Conservation (phyloP, 2,113 vertebrate species). For the Ptyas mucosa region DNA sequence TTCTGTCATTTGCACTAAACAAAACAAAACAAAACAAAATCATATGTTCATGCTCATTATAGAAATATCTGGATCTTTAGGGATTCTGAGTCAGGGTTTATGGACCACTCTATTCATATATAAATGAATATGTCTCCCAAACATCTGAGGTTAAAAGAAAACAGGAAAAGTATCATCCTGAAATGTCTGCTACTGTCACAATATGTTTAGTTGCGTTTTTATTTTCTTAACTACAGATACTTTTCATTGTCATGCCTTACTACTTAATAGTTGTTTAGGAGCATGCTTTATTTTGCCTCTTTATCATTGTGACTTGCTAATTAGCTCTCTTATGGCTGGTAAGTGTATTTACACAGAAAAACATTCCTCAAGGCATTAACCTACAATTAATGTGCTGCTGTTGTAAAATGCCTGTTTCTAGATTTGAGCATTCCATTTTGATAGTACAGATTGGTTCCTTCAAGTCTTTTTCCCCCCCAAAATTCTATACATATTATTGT, state of each 20-base stretch:
- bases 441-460: slow-evolving; percentile 19
- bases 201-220: slow-evolving; percentile 37
- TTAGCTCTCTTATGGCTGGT: slow-evolving; percentile 32
- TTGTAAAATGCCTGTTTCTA: slow-evolving; percentile 36
- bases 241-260: slow-evolving; percentile 17
- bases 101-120: background rate
- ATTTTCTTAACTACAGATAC: background rate
- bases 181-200: slow-evolving; percentile 36
- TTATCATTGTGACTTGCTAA: slow-evolving; percentile 3
- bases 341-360: slow-evolving; percentile 44
- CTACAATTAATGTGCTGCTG: slow-evolving; percentile 43
- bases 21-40: background rate
- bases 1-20: background rate
- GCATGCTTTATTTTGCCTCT: slow-evolving; percentile 18
- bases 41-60: background rate
- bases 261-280: slow-evolving; percentile 21
- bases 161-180: slow-evolving; percentile 23
- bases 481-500: background rate
- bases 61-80: background rate
- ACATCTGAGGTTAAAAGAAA: slow-evolving; percentile 25
- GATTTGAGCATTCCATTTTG: slow-evolving; percentile 14
- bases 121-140: background rate
- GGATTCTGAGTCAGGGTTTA: background rate
- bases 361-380: slow-evolving; percentile 37
- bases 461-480: slow-evolving; percentile 37